Percentiles rank a stretch among this genome's conserved stretches.
phyloP scores from a whole-genome alignment of 2,797 vertebrate genomes.

The Parambassis ranga region DNA sequence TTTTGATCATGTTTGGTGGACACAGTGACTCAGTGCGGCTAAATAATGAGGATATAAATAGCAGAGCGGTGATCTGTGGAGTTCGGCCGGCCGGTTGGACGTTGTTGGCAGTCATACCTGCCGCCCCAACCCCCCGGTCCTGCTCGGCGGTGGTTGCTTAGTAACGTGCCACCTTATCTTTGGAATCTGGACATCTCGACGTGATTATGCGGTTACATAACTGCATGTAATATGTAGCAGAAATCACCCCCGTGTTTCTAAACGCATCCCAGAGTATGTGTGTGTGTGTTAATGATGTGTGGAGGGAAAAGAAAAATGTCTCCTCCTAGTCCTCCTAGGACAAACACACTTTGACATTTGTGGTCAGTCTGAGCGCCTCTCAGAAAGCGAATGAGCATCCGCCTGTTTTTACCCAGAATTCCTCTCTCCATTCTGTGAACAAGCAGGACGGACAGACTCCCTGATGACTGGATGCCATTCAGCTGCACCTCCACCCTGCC shows the following conservation, averaged over 20 bases:
- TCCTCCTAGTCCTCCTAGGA: too few relatives aligned
- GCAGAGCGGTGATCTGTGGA: conserved; percentile 36
- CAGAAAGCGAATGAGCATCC: conserved; percentile 18
- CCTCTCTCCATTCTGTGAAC: conserved; percentile 40
- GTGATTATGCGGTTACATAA: conserved; percentile 62
- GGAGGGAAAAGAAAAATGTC: too few relatives aligned
- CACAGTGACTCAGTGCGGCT: not conserved
- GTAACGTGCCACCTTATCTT: conserved; percentile 73
- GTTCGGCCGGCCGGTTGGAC: conserved; percentile 41
- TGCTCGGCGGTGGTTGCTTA: conserved; percentile 66
- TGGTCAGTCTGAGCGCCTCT: not conserved
- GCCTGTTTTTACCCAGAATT: conserved; percentile 33
- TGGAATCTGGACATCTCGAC: conserved; percentile 70
- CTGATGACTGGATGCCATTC: conserved; percentile 57
- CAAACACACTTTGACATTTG: not conserved
- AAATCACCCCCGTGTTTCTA: conserved; percentile 65
- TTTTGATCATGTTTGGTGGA: not conserved
- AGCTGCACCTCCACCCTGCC: conserved; percentile 48
- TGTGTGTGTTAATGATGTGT: conserved; percentile 33
- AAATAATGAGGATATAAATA: conserved; percentile 30
- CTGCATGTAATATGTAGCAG: conserved; percentile 42
- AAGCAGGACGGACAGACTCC: conserved; percentile 42
- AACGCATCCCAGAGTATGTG: conserved; percentile 54
- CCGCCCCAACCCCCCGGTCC: conserved; percentile 52
- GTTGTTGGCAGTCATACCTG: conserved; percentile 55